Evolutionary conservation across 2,113 vertebrate species (phyloP).

Genomic region (Nyctibius bracteatus): DNA sequence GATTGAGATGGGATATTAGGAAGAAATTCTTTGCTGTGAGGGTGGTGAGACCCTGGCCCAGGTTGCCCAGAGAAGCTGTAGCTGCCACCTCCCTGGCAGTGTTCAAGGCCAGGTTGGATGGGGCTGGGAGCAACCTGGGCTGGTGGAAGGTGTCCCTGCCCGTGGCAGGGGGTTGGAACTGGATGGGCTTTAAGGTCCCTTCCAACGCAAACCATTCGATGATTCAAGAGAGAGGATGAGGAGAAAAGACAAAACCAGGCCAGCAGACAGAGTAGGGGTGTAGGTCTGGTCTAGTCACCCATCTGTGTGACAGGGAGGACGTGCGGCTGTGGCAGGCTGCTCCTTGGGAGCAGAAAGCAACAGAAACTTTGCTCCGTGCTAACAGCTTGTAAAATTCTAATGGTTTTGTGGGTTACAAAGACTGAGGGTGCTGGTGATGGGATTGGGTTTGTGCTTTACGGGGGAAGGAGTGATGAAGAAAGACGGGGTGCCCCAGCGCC

Average conservation of each 20-base stretch:
- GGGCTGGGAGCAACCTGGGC: too few relatives aligned
- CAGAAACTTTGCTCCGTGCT: background rate
- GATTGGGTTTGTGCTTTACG: background rate
- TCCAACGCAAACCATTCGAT: too few relatives aligned
- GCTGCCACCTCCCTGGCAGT: too few relatives aligned
- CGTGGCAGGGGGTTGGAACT: too few relatives aligned
- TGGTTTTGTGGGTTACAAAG: background rate
- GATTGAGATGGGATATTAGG: too few relatives aligned
- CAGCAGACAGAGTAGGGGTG: fast-evolving
- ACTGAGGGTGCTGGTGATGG: background rate
- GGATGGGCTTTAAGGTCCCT: too few relatives aligned
- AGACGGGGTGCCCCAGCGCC: too few relatives aligned
- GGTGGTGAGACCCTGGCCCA: too few relatives aligned
- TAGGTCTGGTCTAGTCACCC: background rate
- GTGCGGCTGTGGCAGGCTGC: fast-evolving
- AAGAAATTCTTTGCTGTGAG: too few relatives aligned
- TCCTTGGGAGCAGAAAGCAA: background rate
- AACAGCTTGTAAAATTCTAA: background rate
- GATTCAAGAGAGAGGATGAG: background rate
- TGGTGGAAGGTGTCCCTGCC: too few relatives aligned
- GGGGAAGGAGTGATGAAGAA: background rate
- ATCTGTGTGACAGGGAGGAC: fast-evolving
- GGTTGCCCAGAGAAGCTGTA: too few relatives aligned
- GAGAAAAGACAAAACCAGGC: background rate
- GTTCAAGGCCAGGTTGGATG: too few relatives aligned